These are phyloP conservation scores for Drosophila watanabei DNA, from an alignment of 1,140 invertebrate genomes.

Conservation along the genomic window DNA sequence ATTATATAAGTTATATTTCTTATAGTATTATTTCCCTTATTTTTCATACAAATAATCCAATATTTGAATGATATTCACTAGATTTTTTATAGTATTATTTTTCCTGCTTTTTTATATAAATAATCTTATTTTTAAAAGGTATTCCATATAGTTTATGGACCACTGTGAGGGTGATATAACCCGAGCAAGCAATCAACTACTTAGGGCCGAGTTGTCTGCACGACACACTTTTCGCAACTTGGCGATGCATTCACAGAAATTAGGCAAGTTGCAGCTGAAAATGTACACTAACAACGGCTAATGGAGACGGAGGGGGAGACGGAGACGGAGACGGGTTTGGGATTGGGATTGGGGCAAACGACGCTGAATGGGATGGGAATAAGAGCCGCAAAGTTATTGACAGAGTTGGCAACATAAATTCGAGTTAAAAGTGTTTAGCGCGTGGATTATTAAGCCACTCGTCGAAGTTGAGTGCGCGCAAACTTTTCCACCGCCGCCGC, in stretches of 20 bases:
- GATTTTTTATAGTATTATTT: too few species aligned
- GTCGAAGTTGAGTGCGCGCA: slow-evolving; percentile 12
- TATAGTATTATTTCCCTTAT: too few species aligned
- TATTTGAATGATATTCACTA: too few species aligned
- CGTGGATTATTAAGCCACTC: slow-evolving; percentile 23
- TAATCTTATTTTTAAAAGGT: not conserved
- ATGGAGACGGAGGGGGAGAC: not conserved
- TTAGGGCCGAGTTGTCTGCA: slow-evolving; percentile 23
- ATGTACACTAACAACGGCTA: slow-evolving; percentile 15
- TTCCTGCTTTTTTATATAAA: not conserved
- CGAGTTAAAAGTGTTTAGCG: slow-evolving; percentile 31
- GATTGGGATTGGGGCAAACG: not conserved
- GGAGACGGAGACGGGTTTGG: not conserved
- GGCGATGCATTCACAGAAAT: slow-evolving; percentile 24
- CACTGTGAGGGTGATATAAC: slow-evolving; percentile 3
- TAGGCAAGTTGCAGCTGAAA: slow-evolving; percentile 17
- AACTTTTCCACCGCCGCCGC: slow-evolving; percentile 8
- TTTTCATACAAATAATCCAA: too few species aligned
- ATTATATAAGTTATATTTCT: too few species aligned
- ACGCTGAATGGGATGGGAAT: slow-evolving; percentile 8
- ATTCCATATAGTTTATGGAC: not conserved
- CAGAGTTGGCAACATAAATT: slow-evolving; percentile 25
- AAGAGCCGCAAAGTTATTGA: slow-evolving; percentile 26
- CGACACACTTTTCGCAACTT: slow-evolving; percentile 22
- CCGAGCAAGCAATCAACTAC: slow-evolving; percentile 23